Evolutionary conservation across 2,888 invertebrate genomes (phyloP), one percentile per base, ranked within the genome.

Genomic region (Ptychoptera contaminata): DNA sequence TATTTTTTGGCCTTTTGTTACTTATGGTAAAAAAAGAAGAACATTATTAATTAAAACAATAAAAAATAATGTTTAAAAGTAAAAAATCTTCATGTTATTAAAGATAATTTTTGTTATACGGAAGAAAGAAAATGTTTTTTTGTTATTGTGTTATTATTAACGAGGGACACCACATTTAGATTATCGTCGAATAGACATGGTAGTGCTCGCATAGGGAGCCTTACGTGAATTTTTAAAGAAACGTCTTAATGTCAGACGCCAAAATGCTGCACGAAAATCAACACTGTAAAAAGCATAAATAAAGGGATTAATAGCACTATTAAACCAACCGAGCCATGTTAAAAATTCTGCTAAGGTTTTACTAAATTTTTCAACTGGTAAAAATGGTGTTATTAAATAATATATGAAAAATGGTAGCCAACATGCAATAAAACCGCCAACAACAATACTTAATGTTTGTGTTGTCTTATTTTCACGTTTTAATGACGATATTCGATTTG

Each of bases 281-380:
- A 82, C 82, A 51, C 86, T 87, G 64, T 86, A 87, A 60, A 88
- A 88, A 11, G 88, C 88, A 57, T 90, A 90, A 55, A 90, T 90
- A 58, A 88, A 87, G 0, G 90, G 88, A 67, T 90, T 90, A 48
- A 90, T 85, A 4, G 87, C 85, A 1, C 86, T 86, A 59, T 90
- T 90, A 51, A 86, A 79, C 86, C 88, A 90, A 1, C 87, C 90
- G 37, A 90, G 67, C 88, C 90, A 90, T 1, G 86, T 87, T 44
- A 88, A 65, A 49, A 82, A 76, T 38, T 77, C 76, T 79, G 82
- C 82, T 32, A 86, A 62, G 2, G 74, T 68, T 9, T 73, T 69
- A 40, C 71, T 70, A 15, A 40, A 31, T 40, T 74, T 73, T 32
- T 68, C 63, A 35, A 61, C 66, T 0, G 79, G 77, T 48, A 86